Evolutionary conservation across 2,888 invertebrate genomes (phyloP).

Genomic region (Dynastes grantii): DNA sequence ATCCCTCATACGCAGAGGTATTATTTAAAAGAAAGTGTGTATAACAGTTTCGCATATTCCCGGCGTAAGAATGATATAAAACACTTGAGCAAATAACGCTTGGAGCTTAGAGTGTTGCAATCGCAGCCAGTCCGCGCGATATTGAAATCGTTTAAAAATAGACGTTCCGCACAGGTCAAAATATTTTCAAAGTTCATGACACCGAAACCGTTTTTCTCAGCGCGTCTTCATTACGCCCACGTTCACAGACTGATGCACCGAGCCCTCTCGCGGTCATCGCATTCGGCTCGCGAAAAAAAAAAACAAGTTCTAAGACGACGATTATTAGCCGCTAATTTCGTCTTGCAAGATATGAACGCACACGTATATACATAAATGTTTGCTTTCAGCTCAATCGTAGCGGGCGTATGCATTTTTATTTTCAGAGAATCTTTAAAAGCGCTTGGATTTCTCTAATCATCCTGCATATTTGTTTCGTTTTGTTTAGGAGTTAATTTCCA

Average conservation of each 20-base stretch:
- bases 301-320: neutral
- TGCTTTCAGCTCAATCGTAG: neutral
- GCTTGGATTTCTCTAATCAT: neutral
- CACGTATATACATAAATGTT: neutral
- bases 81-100: constrained; percentile 17
- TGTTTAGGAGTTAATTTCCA: neutral
- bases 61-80: constrained; percentile 23
- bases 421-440: neutral
- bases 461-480: neutral
- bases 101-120: constrained; percentile 20
- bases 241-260: constrained; percentile 23
- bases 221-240: constrained; percentile 29
- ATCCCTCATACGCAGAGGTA: no score
- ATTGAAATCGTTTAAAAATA: constrained; percentile 47
- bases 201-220: constrained; percentile 34
- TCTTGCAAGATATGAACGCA: neutral
- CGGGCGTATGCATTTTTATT: neutral
- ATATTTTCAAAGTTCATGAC: constrained; percentile 47
- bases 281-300: neutral
- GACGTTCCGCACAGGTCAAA: constrained; percentile 39
- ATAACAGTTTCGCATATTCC: neutral
- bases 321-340: constrained; percentile 8
- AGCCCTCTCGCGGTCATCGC: neutral
- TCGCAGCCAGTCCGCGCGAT: neutral
- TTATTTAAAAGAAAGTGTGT: neutral